Base-by-base conservation (phyloP, 2,797 vertebrate genomes). In the Hydrophis major region DNA sequence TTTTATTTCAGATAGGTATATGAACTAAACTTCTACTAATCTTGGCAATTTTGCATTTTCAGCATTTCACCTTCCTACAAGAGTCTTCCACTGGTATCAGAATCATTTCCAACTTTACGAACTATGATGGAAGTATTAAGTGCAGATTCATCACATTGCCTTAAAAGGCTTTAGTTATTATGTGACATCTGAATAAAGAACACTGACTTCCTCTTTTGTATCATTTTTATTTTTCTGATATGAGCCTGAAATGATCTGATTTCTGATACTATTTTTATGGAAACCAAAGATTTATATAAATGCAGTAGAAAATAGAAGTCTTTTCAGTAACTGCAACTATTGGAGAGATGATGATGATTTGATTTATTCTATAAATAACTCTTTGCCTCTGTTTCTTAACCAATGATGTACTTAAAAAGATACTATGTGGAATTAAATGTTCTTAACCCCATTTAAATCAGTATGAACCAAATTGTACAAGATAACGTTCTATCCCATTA, bases 91-190 rank as follows among this genome's bases (percentile, higher is more conserved):
- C 98, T 98, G 0, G 98, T 99, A 92, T 98, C 99, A 0, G 99
- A 99, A 98, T 98, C 98, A 37, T 99, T 99, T 97, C 98, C 99
- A 57, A 99, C 98, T 0, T 96, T 98, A 95, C 98, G 99, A 97
- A 98, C 98, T 0, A 99, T 99, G 99, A 99, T 99, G 25, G 99
- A 99, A 98, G 99, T 98, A 95, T 98, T 99, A 94, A 99, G 99
- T 97, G 99, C 99, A 78, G 99, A 99, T 96, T 98, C 99, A 0
- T 98, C 98, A 27, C 98, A 98, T 94, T 99, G 99, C 98, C 97
- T 98, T 63, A 98, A 97, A 98, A 98, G 97, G 98, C 98, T 96
- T 98, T 98, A 96, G 97, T 92, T 95, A 88, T 60, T 93, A 95
- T 94, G 66, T 95, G 95, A 97, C 96, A 96, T 96, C 96, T 89